phyloP scores from a whole-genome alignment of 2,797 vertebrate species.

The Leptoclinus maculatus region DNA sequence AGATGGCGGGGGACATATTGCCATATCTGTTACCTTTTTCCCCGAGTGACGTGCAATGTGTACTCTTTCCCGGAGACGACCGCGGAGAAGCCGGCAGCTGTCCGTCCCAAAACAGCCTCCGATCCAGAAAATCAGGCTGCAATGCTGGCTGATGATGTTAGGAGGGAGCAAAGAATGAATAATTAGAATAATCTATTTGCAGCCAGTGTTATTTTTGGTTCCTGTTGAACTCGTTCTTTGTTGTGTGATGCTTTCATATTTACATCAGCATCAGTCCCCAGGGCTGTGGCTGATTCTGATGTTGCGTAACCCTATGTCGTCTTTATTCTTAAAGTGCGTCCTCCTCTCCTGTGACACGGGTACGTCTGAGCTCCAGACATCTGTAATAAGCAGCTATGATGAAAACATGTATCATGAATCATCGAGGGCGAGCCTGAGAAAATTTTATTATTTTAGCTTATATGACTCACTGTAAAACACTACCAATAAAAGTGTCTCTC shows the following conservation, averaged over 20 bases:
- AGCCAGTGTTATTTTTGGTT: constrained; percentile 51
- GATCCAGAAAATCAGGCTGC: neutral
- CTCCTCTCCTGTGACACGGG: constrained; percentile 10
- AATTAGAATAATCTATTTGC: constrained; percentile 49
- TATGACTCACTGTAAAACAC: constrained; percentile 68
- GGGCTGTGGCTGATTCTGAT: constrained; percentile 44
- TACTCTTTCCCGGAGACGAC: constrained; percentile 87
- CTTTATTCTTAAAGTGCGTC: constrained; percentile 47
- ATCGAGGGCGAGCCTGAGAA: constrained; percentile 52
- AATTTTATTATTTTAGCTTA: constrained; percentile 59
- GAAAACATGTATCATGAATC: constrained; percentile 54
- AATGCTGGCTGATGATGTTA: neutral
- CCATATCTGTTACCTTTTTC: constrained; percentile 91
- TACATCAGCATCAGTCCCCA: constrained; percentile 62
- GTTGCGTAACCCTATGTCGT: constrained; percentile 56
- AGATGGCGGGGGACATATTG: constrained; percentile 91
- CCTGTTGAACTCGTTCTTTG: constrained; percentile 38
- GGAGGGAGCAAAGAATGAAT: neutral
- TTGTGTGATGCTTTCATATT: constrained; percentile 54
- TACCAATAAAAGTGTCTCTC: constrained; percentile 57
- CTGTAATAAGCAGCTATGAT: constrained; percentile 57
- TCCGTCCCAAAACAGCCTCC: constrained; percentile 71
- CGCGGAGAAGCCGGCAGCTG: constrained; percentile 90
- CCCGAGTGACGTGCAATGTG: constrained; percentile 90
- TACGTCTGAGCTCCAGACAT: constrained; percentile 29